phyloP scores from a whole-genome alignment of 1,140 invertebrate species.

The Rhagoletis pomonella region DNA sequence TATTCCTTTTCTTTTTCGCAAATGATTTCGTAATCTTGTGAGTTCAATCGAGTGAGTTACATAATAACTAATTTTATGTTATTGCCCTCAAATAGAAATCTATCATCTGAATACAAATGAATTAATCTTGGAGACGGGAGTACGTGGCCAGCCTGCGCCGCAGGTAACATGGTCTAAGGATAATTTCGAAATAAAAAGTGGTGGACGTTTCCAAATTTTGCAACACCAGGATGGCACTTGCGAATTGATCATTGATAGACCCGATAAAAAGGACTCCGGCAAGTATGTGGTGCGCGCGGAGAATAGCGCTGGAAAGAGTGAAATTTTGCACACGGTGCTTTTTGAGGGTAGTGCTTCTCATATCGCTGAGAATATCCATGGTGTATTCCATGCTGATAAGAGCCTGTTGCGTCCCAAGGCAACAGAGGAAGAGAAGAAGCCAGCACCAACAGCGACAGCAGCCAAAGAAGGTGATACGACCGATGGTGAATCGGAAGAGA shows the following conservation, averaged over 20 bases:
- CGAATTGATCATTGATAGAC: slow-evolving; percentile 69
- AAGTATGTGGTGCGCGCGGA: slow-evolving; percentile 71
- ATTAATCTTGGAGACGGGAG: slow-evolving; percentile 73
- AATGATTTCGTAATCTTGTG: slow-evolving; percentile 28
- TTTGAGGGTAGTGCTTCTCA: slow-evolving; percentile 69
- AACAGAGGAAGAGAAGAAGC: slow-evolving; percentile 61
- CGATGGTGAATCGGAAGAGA: slow-evolving; percentile 59
- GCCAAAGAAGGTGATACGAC: slow-evolving; percentile 32
- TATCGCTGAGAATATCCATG: slow-evolving; percentile 72
- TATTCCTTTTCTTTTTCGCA: background rate
- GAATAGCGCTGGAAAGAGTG: slow-evolving; percentile 70
- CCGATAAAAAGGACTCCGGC: slow-evolving; percentile 68
- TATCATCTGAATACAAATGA: slow-evolving; percentile 72
- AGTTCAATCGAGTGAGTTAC: background rate
- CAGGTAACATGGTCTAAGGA: slow-evolving; percentile 90
- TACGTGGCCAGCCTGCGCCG: slow-evolving; percentile 87
- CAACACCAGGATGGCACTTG: slow-evolving; percentile 69
- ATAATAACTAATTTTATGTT: slow-evolving; percentile 59
- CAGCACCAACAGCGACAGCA: slow-evolving; percentile 48
- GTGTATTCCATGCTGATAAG: slow-evolving; percentile 73
- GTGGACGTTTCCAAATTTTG: slow-evolving; percentile 64
- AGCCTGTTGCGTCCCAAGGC: slow-evolving; percentile 67
- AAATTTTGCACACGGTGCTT: slow-evolving; percentile 68
- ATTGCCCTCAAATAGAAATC: slow-evolving; percentile 63
- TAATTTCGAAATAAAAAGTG: slow-evolving; percentile 77